Evolutionary conservation across 2,797 vertebrate species (phyloP).

Genomic region (Acanthis flammea): DNA sequence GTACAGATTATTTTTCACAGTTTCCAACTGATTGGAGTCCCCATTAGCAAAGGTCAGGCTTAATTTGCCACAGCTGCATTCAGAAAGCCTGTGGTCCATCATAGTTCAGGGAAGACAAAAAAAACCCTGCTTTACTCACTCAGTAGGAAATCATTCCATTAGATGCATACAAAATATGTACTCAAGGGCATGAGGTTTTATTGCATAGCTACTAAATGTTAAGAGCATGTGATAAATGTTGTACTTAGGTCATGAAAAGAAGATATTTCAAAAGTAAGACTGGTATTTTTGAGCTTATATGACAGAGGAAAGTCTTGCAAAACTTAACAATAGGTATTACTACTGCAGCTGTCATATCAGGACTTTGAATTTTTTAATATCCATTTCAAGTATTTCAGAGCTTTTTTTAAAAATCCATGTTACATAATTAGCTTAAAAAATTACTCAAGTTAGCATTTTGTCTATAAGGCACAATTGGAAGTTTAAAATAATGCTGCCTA

Average conservation of each 20-base stretch:
- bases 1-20: background rate
- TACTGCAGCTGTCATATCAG: constrained; percentile 11
- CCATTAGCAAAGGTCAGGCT: constrained; percentile 42
- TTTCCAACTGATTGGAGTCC: constrained; percentile 33
- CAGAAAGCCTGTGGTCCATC: background rate
- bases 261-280: constrained; percentile 21
- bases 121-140: background rate
- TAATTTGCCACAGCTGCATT: constrained; percentile 33
- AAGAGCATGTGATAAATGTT: constrained; percentile 32
- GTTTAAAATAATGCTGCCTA: background rate
- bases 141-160: constrained; percentile 37
- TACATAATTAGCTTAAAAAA: constrained; percentile 52
- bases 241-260: constrained; percentile 13
- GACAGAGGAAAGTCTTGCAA: constrained; percentile 28
- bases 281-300: constrained; percentile 14
- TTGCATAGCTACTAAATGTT: constrained; percentile 2
- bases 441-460: background rate
- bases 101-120: background rate
- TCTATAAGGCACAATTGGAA: constrained; percentile 1
- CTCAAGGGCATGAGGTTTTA: constrained; percentile 16
- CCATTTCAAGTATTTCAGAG: constrained; percentile 36
- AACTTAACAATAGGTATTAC: constrained; percentile 47
- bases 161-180: constrained; percentile 9
- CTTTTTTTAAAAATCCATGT: constrained; percentile 19
- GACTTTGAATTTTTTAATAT: constrained; percentile 41